Evolutionary conservation across 2,113 vertebrate species (phyloP).

Genomic region (Puntigrus tetrazona): DNA sequence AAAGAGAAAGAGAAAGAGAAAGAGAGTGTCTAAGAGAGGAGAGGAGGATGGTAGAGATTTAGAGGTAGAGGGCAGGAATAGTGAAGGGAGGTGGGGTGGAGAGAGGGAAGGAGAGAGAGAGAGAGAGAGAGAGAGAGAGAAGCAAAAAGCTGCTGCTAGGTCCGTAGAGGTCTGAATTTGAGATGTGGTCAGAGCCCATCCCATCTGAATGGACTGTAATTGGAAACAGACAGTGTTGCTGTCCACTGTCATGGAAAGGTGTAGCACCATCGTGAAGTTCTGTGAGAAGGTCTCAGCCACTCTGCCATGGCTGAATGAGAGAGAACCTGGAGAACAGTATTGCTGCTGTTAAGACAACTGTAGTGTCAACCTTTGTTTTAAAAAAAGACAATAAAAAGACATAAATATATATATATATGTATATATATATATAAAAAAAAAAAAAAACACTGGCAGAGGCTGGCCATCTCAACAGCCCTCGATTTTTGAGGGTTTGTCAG

Average conservation of each 20-base stretch:
- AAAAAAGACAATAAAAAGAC: slow-evolving; percentile 66
- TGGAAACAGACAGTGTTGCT: slow-evolving; percentile 78
- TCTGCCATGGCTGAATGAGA: slow-evolving; percentile 68
- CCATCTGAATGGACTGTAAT: slow-evolving; percentile 85
- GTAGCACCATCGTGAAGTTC: slow-evolving; percentile 77
- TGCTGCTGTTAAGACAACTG: slow-evolving; percentile 85
- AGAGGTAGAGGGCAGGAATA: slow-evolving; percentile 65
- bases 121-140: slow-evolving; percentile 68
- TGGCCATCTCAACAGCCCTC: slow-evolving; percentile 79
- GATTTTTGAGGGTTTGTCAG: slow-evolving; percentile 70
- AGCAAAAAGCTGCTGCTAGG: slow-evolving; percentile 84
- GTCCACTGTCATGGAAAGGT: slow-evolving; percentile 72
- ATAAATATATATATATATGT: slow-evolving; percentile 74
- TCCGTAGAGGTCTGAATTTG: slow-evolving; percentile 86
- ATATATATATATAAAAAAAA: no score
- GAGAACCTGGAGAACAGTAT: slow-evolving; percentile 80
- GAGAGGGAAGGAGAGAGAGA: slow-evolving; percentile 55
- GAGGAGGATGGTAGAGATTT: slow-evolving; percentile 62
- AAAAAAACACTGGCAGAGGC: slow-evolving; percentile 82
- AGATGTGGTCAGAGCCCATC: slow-evolving; percentile 77
- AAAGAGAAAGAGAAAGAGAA: slow-evolving; percentile 71
- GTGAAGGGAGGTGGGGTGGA: slow-evolving; percentile 75
- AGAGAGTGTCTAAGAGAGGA: no score
- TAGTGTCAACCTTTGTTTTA: slow-evolving; percentile 78
- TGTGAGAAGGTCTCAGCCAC: slow-evolving; percentile 70